These are phyloP conservation scores for Protonibea diacanthus DNA, from an alignment of 2,797 vertebrate species.

Conservation along the genomic window DNA sequence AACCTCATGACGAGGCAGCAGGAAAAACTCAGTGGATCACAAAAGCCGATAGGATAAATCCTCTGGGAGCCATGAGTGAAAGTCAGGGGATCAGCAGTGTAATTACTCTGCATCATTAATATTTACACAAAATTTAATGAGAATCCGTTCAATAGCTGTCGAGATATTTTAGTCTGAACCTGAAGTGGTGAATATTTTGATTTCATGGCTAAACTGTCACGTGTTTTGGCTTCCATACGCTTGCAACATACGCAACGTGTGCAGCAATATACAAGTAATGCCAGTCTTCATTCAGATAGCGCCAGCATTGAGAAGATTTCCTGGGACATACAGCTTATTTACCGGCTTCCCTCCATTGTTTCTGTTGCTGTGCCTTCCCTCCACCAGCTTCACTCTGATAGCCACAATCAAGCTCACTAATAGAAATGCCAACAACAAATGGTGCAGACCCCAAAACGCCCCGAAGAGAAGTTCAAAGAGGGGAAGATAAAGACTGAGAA, in stretches of 20 bases:
- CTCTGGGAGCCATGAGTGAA: too few relatives aligned
- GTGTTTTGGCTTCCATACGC: background rate
- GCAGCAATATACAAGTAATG: background rate
- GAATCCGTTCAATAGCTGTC: too few relatives aligned
- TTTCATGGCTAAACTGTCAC: background rate
- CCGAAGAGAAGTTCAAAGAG: constrained; percentile 41
- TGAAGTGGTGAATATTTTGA: background rate
- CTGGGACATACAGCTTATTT: background rate
- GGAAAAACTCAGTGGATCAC: background rate
- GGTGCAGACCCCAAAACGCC: constrained; percentile 9
- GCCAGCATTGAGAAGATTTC: background rate
- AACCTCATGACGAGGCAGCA: background rate
- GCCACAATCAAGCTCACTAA: constrained; percentile 46
- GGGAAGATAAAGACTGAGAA: constrained; percentile 26
- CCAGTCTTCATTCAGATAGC: background rate
- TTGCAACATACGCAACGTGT: background rate
- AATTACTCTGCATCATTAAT: background rate
- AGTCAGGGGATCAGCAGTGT: background rate
- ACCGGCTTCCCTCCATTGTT: background rate
- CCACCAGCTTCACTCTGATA: constrained; percentile 27
- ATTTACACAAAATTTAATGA: background rate
- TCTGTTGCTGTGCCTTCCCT: background rate
- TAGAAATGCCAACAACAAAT: constrained; percentile 53
- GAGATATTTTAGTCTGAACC: background rate
- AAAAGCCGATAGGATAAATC: too few relatives aligned